Base-by-base conservation (phyloP, 2,888 invertebrate species). In the Melipona beecheii region DNA sequence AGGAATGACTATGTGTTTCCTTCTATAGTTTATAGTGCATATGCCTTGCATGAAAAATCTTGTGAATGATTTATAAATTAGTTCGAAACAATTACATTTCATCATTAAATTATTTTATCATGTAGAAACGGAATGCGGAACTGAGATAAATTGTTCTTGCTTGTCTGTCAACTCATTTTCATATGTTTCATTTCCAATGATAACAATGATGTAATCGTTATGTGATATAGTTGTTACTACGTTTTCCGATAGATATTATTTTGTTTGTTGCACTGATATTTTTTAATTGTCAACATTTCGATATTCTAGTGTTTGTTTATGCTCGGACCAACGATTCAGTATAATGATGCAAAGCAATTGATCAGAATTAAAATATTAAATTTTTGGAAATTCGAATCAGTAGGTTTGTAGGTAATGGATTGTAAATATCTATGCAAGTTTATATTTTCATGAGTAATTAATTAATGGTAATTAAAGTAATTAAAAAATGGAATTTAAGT, bases 51-150 rank as follows among this genome's bases (percentile, higher is more conserved):
- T 17, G 49, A 54, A 15, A 54, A 73, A 73, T 43, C 49, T 21
- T 24, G 54, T 52, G 66, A 66, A 78, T 49, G 65, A 66, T 78
- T 56, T 62, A 73, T 27, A 17, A 31, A 27, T 77, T 58, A 50
- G 56, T 58, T 13, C 50, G 62, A 75, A 75, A 66, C n/a, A 68
- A 60, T 52, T 24, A 54, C n/a, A n/a, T 13, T 56, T 56, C n/a
- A 13, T 56, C n/a, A 56, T 56, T 21, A 21, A 4, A 50, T 24
- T 31, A 50, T 31, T 65, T 17, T 58, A 6, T 6, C 5, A 21
- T 6, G 31, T 24, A 50, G 65, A 31, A 19, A 24, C 54, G 79
- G 81, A 82, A 82, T 82, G 81, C 81, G 81, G 81, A 78, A 58
- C 74, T 65, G 24, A 50, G n/a, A 78, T n/a, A 62, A 43, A 65